Base-by-base conservation (phyloP, 1,140 invertebrate species). In the Euwallacea similis region DNA sequence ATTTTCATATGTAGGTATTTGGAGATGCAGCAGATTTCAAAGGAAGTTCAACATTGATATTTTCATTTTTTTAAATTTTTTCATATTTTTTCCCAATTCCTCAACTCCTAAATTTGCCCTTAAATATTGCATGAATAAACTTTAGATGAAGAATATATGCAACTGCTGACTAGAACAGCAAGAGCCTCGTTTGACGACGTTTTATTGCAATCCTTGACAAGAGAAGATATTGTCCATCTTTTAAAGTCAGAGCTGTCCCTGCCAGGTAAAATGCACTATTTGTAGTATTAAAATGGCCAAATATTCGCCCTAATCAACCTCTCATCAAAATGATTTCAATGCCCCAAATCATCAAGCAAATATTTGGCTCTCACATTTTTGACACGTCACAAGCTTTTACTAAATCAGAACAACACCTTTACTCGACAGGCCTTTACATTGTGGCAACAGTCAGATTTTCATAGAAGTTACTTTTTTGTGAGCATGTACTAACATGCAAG, bases 141-240 rank as follows among this genome's bases (percentile, higher is more conserved):
- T 33, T 46, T 73, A 75, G 74, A 75, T 75, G 67, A 72, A 69
- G 68, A 71, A 65, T 75, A 75, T 55, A 58, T 66, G 11, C 56
- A 71, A 13, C 44, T 75, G 60, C 66, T 75, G 71, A 42, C 46
- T 13, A 72, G 68, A 72, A 70, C 74, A 21, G 74, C 74, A 33
- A 75, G 74, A 71, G 15, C 74, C 43, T 75, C 74, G 21, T 73
- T 75, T 65, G 74, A 75, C 33, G 74, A 75, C 61, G 33, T 70
- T 61, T 7, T 71, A 7, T 71, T 75, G 53, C 55, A 54, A 44
- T 60, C 59, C 44, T 61, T 75, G 68, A 73, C 63, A 16, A 66
- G 53, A 71, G 74, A 73, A 56, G 73, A 71, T 47, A 53, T 73
- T 61, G 68, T 72, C 47, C 42, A 10, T 60, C 43, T 75, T 58